Percentiles rank a stretch among this genome's conserved stretches.
phyloP scores from a whole-genome alignment of 1,140 invertebrate species.

The Agraylea sexmaculata region DNA sequence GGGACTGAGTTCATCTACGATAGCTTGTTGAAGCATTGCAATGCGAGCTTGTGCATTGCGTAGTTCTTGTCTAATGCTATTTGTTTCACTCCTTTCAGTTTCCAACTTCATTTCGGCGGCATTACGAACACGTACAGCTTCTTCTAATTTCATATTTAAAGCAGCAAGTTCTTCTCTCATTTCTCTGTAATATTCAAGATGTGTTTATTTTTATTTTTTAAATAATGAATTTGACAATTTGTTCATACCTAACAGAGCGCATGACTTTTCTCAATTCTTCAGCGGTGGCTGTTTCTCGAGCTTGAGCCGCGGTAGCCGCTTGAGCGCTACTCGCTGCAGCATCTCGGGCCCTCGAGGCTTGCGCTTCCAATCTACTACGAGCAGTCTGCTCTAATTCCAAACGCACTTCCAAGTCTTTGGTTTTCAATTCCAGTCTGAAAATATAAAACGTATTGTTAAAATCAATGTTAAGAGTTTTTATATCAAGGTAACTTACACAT shows the following conservation, averaged over 20 bases:
- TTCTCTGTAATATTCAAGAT: constrained; percentile 23
- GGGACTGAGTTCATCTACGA: constrained; percentile 33
- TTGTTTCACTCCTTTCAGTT: constrained; percentile 28
- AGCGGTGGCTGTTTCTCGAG: constrained; percentile 61
- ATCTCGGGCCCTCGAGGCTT: constrained; percentile 72
- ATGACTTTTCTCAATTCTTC: constrained; percentile 58
- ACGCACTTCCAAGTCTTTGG: constrained; percentile 80
- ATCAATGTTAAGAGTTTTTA: background rate
- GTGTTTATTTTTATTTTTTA: background rate
- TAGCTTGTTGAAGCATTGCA: constrained; percentile 34
- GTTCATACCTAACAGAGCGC: constrained; percentile 27
- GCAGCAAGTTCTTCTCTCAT: constrained; percentile 32
- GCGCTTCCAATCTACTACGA: constrained; percentile 69
- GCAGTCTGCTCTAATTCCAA: constrained; percentile 82
- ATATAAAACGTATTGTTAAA: constrained; percentile 6
- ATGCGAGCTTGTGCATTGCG: constrained; percentile 30
- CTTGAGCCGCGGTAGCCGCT: constrained; percentile 56
- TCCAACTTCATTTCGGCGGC: constrained; percentile 29
- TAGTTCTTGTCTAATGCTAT: constrained; percentile 30
- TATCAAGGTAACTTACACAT: constrained; percentile 15
- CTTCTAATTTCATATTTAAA: constrained; percentile 26
- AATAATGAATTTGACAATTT: background rate
- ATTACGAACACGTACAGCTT: constrained; percentile 24
- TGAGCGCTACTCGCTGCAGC: constrained; percentile 64
- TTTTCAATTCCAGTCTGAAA: constrained; percentile 58